Percentiles rank a stretch among this genome's conserved stretches.
These are phyloP conservation scores for Panopea generosa DNA, from an alignment of 2,888 invertebrate species.

Conservation along the genomic window DNA sequence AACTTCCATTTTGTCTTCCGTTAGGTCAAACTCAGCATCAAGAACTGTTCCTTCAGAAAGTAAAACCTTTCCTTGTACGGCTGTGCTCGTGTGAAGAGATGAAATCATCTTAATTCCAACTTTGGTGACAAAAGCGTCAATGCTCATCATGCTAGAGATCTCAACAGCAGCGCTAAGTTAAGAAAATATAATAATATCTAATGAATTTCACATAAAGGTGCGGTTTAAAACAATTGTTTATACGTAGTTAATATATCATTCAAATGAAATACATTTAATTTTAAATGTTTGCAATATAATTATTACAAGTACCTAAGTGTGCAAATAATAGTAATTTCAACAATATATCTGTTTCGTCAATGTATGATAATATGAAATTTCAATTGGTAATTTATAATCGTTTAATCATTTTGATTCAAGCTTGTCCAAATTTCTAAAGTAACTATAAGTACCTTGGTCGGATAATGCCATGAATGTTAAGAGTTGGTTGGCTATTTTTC, in stretches of 20 bases:
- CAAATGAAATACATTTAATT: too few relatives aligned
- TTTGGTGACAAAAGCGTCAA: slow-evolving; percentile 92
- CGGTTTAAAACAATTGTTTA: too few relatives aligned
- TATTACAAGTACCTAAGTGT: too few relatives aligned
- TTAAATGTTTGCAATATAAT: too few relatives aligned
- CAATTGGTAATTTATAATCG: too few relatives aligned
- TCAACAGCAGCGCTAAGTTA: slow-evolving; percentile 91
- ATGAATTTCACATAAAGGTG: background rate
- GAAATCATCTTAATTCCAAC: slow-evolving; percentile 93
- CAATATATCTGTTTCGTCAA: too few relatives aligned
- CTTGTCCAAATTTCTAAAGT: too few relatives aligned
- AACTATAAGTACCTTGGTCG: slow-evolving; percentile 90
- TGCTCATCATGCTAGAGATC: slow-evolving; percentile 93
- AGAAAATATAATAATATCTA: background rate
- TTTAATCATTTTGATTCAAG: too few relatives aligned
- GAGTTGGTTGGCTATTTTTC: slow-evolving; percentile 86
- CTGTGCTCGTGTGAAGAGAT: slow-evolving; percentile 94
- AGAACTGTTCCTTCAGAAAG: slow-evolving; percentile 90
- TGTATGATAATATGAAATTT: too few relatives aligned
- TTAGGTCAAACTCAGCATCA: slow-evolving; percentile 91
- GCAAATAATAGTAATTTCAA: too few relatives aligned
- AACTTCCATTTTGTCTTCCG: slow-evolving; percentile 94
- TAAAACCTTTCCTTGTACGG: slow-evolving; percentile 91
- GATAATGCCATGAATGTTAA: slow-evolving; percentile 92
- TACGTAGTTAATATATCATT: too few relatives aligned